These are phyloP conservation scores for Pinctada fucata DNA, from an alignment of 2,888 invertebrate genomes.

Conservation along the genomic window DNA sequence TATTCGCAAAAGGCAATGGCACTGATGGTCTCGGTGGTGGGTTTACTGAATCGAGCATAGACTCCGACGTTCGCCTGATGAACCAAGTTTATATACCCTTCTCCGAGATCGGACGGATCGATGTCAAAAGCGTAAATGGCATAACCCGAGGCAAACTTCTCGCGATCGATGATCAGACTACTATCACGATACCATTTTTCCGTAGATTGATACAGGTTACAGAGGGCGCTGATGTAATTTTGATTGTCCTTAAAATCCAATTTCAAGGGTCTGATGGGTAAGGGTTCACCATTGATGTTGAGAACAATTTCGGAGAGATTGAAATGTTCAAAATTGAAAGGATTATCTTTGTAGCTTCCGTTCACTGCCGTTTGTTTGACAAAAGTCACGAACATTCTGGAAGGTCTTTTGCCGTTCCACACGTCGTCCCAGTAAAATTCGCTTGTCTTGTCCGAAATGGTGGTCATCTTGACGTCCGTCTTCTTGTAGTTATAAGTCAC, in stretches of 20 bases:
- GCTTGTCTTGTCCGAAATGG: too few species aligned
- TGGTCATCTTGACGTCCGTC: not conserved
- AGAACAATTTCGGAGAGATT: constrained; percentile 14
- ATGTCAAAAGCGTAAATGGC: constrained; percentile 18
- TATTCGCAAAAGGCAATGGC: constrained; percentile 16
- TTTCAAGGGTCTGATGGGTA: constrained; percentile 19
- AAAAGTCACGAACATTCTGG: constrained; percentile 13
- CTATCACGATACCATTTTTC: constrained; percentile 32
- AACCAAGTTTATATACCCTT: too few species aligned
- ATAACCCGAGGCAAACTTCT: not conserved
- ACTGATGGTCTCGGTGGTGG: too few species aligned
- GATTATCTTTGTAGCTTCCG: too few species aligned
- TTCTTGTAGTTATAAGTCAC: constrained; percentile 18
- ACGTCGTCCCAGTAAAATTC: too few species aligned
- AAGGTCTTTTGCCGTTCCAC: constrained; percentile 8
- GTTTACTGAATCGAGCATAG: too few species aligned
- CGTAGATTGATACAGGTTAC: not conserved
- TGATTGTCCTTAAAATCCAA: constrained; percentile 27
- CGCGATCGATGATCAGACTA: not conserved
- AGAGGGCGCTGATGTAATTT: constrained; percentile 26
- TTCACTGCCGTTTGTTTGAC: too few species aligned
- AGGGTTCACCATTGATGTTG: not conserved
- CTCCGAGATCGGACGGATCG: not conserved
- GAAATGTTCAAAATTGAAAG: not conserved
- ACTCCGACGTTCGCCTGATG: too few species aligned